Evolutionary conservation across 1,140 invertebrate species (phyloP).

Genomic region (Anthonomus grandis): DNA sequence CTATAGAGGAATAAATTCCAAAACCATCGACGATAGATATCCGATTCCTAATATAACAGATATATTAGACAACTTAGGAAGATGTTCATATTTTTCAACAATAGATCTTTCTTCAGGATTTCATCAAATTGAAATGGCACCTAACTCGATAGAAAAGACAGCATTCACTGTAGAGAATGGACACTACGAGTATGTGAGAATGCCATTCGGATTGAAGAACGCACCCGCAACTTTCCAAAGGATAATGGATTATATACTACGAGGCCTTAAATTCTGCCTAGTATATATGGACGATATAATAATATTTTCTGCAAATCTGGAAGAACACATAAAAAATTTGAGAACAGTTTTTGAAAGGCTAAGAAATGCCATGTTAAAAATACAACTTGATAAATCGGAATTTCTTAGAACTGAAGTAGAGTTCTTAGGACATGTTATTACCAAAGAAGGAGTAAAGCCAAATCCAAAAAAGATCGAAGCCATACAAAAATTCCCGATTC

Average conservation of each 20-base stretch:
- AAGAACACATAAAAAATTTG: too few relatives aligned
- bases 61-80: constrained; percentile 40
- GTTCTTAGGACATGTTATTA: constrained; percentile 27
- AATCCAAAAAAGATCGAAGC: too few relatives aligned
- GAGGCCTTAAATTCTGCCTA: too few relatives aligned
- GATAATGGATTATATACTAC: too few relatives aligned
- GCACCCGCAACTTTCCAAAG: too few relatives aligned
- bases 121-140: constrained; percentile 23
- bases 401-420: constrained; percentile 26
- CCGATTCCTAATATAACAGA: constrained; percentile 51
- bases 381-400: too few relatives aligned
- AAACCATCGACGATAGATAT: constrained; percentile 49
- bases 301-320: too few relatives aligned
- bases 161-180: constrained; percentile 37
- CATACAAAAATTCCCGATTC: too few relatives aligned
- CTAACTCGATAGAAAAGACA: too few relatives aligned
- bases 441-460: constrained; percentile 13
- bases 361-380: too few relatives aligned
- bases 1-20: constrained; percentile 48
- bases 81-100: constrained; percentile 47
- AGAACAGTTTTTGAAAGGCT: too few relatives aligned
- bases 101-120: constrained; percentile 44
- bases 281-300: too few relatives aligned
- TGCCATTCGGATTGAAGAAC: constrained; percentile 28
- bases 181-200: constrained; percentile 30